These are phyloP conservation scores for Campylomormyrus tamandua DNA, from an alignment of 2,113 vertebrate species.

Conservation along the genomic window DNA sequence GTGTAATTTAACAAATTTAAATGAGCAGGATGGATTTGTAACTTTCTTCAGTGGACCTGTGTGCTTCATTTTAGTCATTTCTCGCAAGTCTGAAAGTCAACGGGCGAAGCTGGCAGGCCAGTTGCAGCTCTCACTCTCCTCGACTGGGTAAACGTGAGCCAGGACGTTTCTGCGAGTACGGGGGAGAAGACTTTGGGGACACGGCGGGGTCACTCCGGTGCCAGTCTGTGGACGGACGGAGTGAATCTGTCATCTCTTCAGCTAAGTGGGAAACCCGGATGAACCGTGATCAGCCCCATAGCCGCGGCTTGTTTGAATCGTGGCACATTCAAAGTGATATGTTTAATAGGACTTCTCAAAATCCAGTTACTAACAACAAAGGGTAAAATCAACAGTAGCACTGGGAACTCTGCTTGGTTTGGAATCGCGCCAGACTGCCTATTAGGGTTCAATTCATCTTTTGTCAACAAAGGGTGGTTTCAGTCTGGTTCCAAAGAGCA, in stretches of 20 bases:
- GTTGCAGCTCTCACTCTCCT: background rate
- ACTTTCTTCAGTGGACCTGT: background rate
- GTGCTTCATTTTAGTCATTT: background rate
- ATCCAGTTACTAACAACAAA: slow-evolving; percentile 11
- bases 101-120: background rate
- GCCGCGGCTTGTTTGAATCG: background rate
- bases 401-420: background rate
- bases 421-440: background rate
- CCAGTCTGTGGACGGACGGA: background rate
- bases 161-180: background rate
- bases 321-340: background rate
- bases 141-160: background rate
- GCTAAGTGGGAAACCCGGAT: background rate
- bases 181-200: background rate
- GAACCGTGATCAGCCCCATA: background rate
- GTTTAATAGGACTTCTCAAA: background rate
- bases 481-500: background rate
- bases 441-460: slow-evolving; percentile 12
- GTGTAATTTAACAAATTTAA: background rate
- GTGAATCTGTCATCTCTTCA: background rate
- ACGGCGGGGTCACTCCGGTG: background rate
- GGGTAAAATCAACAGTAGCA: background rate
- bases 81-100: background rate
- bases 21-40: background rate
- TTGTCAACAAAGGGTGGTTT: background rate